These are phyloP conservation scores for Drymodes brunneopygia DNA, from an alignment of 2,113 vertebrate species.

Conservation along the genomic window DNA sequence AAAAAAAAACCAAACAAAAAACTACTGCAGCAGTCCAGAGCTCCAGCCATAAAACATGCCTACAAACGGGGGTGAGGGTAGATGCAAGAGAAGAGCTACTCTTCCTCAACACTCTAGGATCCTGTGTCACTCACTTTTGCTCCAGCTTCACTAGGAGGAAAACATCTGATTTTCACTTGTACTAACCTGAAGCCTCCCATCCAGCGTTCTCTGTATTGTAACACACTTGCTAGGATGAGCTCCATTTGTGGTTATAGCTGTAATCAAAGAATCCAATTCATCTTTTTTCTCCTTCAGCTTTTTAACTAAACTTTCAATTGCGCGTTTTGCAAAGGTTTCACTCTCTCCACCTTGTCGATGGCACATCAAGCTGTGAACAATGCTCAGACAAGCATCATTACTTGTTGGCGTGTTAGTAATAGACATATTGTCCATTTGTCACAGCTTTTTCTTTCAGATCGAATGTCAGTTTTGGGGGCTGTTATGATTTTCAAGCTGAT, in stretches of 20 bases:
- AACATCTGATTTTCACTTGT: neutral
- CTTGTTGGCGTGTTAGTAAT: conserved; percentile 92
- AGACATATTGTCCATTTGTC: conserved; percentile 85
- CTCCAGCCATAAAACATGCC: neutral
- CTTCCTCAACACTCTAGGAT: neutral
- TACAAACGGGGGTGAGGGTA: neutral
- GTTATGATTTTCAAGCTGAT: conserved; percentile 7
- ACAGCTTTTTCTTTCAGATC: conserved; percentile 49
- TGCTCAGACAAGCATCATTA: conserved; percentile 96
- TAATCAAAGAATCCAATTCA: conserved; percentile 93
- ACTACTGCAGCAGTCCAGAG: neutral
- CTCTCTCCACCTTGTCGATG: conserved; percentile 95
- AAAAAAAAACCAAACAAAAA: neutral
- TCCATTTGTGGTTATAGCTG: conserved; percentile 94
- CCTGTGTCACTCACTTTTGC: neutral
- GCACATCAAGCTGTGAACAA: conserved; percentile 97
- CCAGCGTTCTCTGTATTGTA: conserved; percentile 90
- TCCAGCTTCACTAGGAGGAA: neutral
- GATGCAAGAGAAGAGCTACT: neutral
- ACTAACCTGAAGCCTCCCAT: too few relatives aligned
- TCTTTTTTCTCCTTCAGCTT: conserved; percentile 98
- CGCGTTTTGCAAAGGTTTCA: conserved; percentile 91
- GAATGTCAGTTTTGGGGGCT: conserved; percentile 19
- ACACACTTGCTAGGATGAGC: conserved; percentile 98
- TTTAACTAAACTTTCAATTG: conserved; percentile 94